Conservation (phyloP, 2,113 vertebrate species). For the Apus apus region DNA sequence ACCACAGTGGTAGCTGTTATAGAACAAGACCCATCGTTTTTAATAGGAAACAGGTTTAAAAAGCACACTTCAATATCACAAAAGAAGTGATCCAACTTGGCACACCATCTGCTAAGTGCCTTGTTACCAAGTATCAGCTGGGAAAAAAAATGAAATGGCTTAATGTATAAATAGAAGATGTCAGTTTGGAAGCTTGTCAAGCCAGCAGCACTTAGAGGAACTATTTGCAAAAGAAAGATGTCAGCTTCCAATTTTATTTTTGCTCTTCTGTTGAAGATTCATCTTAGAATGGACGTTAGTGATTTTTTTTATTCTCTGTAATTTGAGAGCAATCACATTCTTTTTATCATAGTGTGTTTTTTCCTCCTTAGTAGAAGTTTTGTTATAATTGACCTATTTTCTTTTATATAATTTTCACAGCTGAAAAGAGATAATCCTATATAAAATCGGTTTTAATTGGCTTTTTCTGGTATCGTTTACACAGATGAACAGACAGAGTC, state of each 20-base stretch:
- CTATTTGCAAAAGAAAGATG: constrained; percentile 41
- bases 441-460: constrained; percentile 33
- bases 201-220: constrained; percentile 37
- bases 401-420: constrained; percentile 31
- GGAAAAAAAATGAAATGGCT: not conserved
- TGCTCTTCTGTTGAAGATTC: constrained; percentile 24
- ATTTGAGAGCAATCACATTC: constrained; percentile 41
- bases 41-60: not conserved
- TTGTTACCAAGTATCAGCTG: constrained; percentile 53
- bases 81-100: constrained; percentile 23
- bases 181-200: constrained; percentile 56
- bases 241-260: constrained; percentile 53
- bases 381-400: constrained; percentile 28
- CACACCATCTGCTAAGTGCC: constrained; percentile 45
- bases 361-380: not conserved
- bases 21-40: not conserved
- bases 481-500: constrained; percentile 5
- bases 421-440: constrained; percentile 28
- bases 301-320: constrained; percentile 34
- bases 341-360: not conserved
- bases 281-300: constrained; percentile 6
- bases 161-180: constrained; percentile 61
- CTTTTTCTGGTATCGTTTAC: constrained; percentile 36
- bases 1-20: not conserved
- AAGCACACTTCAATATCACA: not conserved